Percentiles rank a stretch among this genome's conserved stretches.
phyloP scores from a whole-genome alignment of 2,113 vertebrate species.

The Platysternon megacephalum region DNA sequence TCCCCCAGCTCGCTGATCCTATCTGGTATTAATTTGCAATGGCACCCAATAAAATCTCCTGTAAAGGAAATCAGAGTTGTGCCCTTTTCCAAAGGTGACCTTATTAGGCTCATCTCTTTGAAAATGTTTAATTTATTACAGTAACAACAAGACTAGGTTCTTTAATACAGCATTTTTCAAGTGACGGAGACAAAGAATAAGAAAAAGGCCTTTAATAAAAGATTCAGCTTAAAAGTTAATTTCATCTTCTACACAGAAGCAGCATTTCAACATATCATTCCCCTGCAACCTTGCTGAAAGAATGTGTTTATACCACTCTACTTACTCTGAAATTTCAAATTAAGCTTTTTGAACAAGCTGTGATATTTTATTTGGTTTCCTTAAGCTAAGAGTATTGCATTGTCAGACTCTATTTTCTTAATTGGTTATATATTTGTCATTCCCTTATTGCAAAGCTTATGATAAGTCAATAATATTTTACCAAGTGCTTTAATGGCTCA shows the following conservation, averaged over 20 bases:
- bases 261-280: constrained; percentile 13
- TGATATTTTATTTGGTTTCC: constrained; percentile 66
- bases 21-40: not conserved
- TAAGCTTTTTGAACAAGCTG: constrained; percentile 53
- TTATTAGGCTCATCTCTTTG: not conserved
- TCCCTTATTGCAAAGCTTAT: constrained; percentile 35
- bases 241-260: constrained; percentile 11
- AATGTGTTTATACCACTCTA: constrained; percentile 24
- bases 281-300: constrained; percentile 41
- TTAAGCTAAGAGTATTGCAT: constrained; percentile 59
- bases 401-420: constrained; percentile 63
- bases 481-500: constrained; percentile 16
- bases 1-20: not conserved
- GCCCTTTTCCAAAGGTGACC: not conserved
- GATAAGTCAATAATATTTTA: constrained; percentile 51
- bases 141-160: not conserved
- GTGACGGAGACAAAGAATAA: not conserved
- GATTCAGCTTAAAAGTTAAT: constrained; percentile 41
- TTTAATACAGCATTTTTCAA: constrained; percentile 32
- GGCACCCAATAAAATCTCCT: not conserved
- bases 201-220: constrained; percentile 26
- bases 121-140: constrained; percentile 21
- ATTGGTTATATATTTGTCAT: constrained; percentile 50
- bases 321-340: constrained; percentile 57
- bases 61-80: not conserved